Evolutionary conservation across 2,797 vertebrate species (phyloP), one percentile per base, ranked within the genome.

Genomic region (Hypotaenidia okinawae): DNA sequence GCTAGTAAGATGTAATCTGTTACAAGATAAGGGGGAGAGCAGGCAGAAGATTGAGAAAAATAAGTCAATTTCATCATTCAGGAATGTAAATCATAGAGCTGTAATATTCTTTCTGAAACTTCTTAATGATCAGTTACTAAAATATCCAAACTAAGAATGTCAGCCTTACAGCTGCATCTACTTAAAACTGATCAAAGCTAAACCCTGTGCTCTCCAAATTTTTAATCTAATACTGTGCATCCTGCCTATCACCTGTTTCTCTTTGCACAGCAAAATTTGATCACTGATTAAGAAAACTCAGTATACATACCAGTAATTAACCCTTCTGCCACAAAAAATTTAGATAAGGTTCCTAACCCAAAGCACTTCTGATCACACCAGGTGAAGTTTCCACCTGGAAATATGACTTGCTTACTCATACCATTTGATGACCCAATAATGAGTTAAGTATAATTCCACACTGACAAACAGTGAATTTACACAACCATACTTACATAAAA

Each of bases 61-160:
- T 55, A 80, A 89, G 67, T 87, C 52, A 77, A 21, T 87, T 90
- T 89, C 35, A 77, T 84, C 70, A 89, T 77, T 85, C 72, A 89
- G 61, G 54, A 95, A 80, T 74, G 49, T 80, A 94, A 96, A 95
- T 95, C 67, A 83, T 37, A 83, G 39, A 85, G 64, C 35, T 77
- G 41, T 67, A 63, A 95, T 70, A 90, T 59, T 82, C 57, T 70
- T 82, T 94, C 89, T 93, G 78, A 89, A 95, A 80, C 64, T 94
- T 77, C 75, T 87, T 93, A 89, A 95, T 80, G 75, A 95, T 87
- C 78, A 39, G 81, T 95, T 94, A 85, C 94, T 64, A 93, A 96
- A 97, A 94, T 74, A 94, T 37, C 7, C 24, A 68, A 37, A 87
- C 81, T 78, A 87, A 94, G 92, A 93, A 89, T 94, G 74, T 59